A percentile compares a stretch with the other conserved stretches of the same genome.
These are phyloP conservation scores for Heliconius hortense DNA, from an alignment of 2,888 invertebrate species.

Conservation along the genomic window DNA sequence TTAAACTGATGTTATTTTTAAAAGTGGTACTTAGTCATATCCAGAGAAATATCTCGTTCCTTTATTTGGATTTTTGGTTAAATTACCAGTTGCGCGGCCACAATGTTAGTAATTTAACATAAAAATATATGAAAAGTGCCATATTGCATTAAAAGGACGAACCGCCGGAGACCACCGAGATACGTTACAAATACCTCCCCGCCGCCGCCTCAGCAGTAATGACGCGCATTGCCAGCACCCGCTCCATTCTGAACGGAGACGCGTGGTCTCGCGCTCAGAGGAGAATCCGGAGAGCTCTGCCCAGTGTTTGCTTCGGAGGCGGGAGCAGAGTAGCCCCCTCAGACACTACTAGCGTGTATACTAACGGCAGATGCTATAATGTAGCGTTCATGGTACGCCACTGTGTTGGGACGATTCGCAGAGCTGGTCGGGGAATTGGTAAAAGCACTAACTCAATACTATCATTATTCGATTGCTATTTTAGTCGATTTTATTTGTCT, in stretches of 20 bases:
- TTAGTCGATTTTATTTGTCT: neutral
- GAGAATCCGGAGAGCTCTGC: slow-evolving; percentile 57
- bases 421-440: slow-evolving; percentile 38
- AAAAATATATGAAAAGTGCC: slow-evolving; percentile 15
- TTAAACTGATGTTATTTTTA: neutral
- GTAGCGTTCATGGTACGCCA: slow-evolving; percentile 71
- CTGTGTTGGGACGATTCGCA: slow-evolving; percentile 50
- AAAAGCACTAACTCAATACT: slow-evolving; percentile 20
- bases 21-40: neutral
- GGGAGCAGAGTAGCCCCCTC: slow-evolving; percentile 66
- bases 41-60: neutral
- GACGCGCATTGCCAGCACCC: slow-evolving; percentile 50
- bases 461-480: neutral
- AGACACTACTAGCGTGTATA: slow-evolving; percentile 59
- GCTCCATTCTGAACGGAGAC: slow-evolving; percentile 44
- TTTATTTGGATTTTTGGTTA: neutral
- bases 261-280: slow-evolving; percentile 53
- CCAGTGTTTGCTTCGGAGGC: slow-evolving; percentile 61
- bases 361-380: slow-evolving; percentile 67
- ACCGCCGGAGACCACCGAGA: slow-evolving; percentile 58
- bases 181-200: slow-evolving; percentile 64
- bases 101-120: neutral
- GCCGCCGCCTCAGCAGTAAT: slow-evolving; percentile 59
- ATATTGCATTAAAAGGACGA: slow-evolving; percentile 54
- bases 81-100: neutral